Evolutionary conservation across 1,140 invertebrate species (phyloP), one percentile per base, ranked within the genome.

Genomic region (Drosophila suzukii): DNA sequence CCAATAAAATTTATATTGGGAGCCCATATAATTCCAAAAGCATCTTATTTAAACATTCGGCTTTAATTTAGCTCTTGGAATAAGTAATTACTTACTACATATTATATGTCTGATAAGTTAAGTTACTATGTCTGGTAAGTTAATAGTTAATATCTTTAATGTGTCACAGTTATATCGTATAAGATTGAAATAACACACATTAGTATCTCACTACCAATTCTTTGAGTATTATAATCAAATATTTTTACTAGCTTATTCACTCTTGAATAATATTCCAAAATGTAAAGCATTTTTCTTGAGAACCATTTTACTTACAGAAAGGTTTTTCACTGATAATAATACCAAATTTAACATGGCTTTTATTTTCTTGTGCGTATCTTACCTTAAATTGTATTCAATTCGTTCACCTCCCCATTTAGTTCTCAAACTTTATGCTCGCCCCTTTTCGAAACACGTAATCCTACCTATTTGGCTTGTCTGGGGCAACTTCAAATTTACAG

Each of bases 1-100:
- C 50, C 44, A 71, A 86, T 86, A 81, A 72, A 81, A 78, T 70
- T 50, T 78, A 75, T 72, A 81, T 86, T 72, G 61, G 13, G 51
- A 58, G 59, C 7, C 34, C 20, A 50, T 68, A 62, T 77, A 54
- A 66, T 62, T 62, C 63, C 58, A 63, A 60, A 57, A 49, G 62
- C 27, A 68, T 56, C 38, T 63, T 47, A 57, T 75, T 30, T 10
- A 60, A 79, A 46, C 47, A 67, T 57, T 8, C n/a, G n/a, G 8
- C 34, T 54, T 60, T 39, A 60, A 38, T 36, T 15, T 38, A 7
- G 3, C 5, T 0, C 46, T 46, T 7, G 20, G 7, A 17, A 27
- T 20, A 36, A 20, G 20, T 20, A 20, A 20, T 20, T 20, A 20
- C 20, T 2, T 20, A 20, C 20, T 20, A 20, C 27, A n/a, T n/a